phyloP scores from a whole-genome alignment of 2,797 vertebrate genomes.

The Falco columbarius region DNA sequence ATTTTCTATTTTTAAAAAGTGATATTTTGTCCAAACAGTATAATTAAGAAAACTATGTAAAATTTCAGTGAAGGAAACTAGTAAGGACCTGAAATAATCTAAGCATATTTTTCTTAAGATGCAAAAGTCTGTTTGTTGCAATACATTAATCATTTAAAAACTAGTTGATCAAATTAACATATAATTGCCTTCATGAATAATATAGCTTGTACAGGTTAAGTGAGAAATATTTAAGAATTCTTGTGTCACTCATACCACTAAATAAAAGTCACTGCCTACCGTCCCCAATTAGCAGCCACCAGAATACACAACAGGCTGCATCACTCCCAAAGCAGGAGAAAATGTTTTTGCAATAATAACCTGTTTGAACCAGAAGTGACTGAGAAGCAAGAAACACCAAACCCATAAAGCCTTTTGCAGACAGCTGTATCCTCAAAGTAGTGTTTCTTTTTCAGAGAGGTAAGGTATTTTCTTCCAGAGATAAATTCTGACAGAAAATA shows the following conservation, averaged over 20 bases:
- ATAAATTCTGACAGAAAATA: neutral
- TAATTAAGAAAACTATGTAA: neutral
- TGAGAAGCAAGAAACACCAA: neutral
- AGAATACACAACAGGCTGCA: neutral
- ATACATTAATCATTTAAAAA: neutral
- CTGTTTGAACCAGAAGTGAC: neutral
- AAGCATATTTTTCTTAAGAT: neutral
- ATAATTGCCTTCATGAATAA: fast-evolving
- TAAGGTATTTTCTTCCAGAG: neutral
- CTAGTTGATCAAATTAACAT: neutral
- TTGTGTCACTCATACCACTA: neutral
- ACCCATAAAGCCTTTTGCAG: neutral
- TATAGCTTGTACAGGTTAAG: neutral
- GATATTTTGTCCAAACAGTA: neutral
- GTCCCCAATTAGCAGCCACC: neutral
- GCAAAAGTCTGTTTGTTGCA: neutral
- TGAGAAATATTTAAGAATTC: neutral
- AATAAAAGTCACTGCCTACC: neutral
- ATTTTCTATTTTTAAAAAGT: neutral
- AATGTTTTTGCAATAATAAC: neutral
- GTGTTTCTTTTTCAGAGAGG: neutral
- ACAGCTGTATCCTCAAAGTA: neutral
- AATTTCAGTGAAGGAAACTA: neutral
- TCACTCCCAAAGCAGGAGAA: neutral
- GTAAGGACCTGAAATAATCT: neutral